Evolutionary conservation across 2,113 vertebrate species (phyloP), one percentile per base, ranked within the genome.

Genomic region (Nesogale talazaci): DNA sequence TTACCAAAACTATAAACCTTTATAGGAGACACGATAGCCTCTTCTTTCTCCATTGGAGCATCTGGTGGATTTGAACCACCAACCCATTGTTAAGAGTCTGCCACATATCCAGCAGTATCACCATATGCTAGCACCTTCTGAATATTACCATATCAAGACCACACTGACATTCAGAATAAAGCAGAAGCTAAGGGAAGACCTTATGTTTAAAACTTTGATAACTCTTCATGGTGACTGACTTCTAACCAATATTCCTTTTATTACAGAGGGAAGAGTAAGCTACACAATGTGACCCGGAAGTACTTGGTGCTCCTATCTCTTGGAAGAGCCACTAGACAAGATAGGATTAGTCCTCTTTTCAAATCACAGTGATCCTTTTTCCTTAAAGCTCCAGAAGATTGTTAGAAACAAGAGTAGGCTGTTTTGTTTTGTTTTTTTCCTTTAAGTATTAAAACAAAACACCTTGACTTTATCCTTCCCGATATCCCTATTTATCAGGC

Each of bases 401-500:
- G 63, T 92, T 95, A 92, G 63, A 96, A 97, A 89, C 42, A 92
- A 92, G 67, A 87, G 11, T 74, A 79, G 56, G 31, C 65, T 81
- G 67, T 61, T 25, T 25, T 6, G 19, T 27, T 83, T 74, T 92
- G 15, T 78, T 86, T 65, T 78, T 86, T 65, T 90, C 78, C 57
- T 82, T 88, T 83, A 93, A 93, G 74, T 63, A 91, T 93, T 91
- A 92, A 96, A 91, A 76, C 78, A 72, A 95, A 96, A 95, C 92
- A 95, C 95, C 91, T 96, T 95, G 94, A 95, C 94, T 96, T 94
- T 88, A 96, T 94, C 81, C 91, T 96, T 94, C 94, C 31, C 90
- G 88, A 95, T 89, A 93, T 92, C 61, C 76, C 94, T 96, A 97
- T 97, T 96, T 95, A 97, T 97, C 97, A 96, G 95, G 83, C 56